A percentile compares a stretch with the other conserved stretches of the same genome.
Conservation (phyloP, 2,797 vertebrate species). For the Rhadinocentrus ornatus region DNA sequence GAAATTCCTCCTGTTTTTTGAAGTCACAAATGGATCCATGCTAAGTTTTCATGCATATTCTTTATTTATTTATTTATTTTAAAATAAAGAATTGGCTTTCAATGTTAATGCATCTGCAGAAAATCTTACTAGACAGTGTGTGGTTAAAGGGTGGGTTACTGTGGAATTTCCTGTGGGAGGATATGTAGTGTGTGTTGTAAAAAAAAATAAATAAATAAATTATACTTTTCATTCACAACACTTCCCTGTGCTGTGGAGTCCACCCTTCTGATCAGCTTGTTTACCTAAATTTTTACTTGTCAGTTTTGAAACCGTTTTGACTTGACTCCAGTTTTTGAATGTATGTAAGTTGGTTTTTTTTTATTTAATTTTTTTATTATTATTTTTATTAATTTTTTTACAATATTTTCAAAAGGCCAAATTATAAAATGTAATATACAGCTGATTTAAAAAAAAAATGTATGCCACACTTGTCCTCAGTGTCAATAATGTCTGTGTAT, state of each 20-base stretch:
- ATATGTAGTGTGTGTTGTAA: conserved; percentile 62
- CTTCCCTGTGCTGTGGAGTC: conserved; percentile 37
- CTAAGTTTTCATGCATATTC: neutral
- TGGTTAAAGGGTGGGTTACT: conserved; percentile 51
- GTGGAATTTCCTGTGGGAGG: conserved; percentile 75
- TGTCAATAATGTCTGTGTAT: neutral
- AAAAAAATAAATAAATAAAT: no score
- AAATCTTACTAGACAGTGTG: conserved; percentile 43
- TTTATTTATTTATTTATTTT: conserved; percentile 1
- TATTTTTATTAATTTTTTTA: neutral
- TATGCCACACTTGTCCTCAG: neutral
- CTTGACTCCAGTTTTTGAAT: neutral
- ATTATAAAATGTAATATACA: neutral
- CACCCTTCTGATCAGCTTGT: conserved; percentile 52
- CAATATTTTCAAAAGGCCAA: neutral
- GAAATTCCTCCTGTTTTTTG: neutral
- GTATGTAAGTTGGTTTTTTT: neutral
- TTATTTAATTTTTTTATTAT: no score
- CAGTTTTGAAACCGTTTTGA: conserved; percentile 1
- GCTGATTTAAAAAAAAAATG: neutral
- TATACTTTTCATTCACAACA: conserved; percentile 55
- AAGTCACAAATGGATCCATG: neutral
- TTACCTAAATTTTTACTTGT: conserved; percentile 20
- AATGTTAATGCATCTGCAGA: conserved; percentile 42
- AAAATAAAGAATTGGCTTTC: conserved; percentile 23